These are phyloP conservation scores for Hemichromis elongatus DNA, from an alignment of 2,113 vertebrate species.

Conservation along the genomic window DNA sequence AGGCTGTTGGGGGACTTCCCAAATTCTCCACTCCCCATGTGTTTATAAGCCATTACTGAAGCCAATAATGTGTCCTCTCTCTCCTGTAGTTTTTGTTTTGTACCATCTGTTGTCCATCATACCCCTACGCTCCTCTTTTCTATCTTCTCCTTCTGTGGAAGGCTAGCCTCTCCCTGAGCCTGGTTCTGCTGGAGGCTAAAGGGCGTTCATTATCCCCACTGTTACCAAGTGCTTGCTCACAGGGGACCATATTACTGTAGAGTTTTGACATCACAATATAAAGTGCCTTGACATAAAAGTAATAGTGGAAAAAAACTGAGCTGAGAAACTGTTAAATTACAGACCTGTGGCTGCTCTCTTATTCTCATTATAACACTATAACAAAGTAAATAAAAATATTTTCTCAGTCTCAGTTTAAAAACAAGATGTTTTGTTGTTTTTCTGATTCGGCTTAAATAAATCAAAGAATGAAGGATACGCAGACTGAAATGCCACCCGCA, in stretches of 20 bases:
- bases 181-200: background rate
- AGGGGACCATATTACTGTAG: background rate
- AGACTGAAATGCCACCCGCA: background rate
- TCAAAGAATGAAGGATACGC: background rate
- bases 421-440: background rate
- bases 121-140: background rate
- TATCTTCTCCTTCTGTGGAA: background rate
- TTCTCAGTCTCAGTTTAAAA: background rate
- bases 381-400: background rate
- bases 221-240: background rate
- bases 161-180: background rate
- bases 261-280: background rate
- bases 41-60: background rate
- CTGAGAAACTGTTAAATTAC: background rate
- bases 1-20: background rate
- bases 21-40: background rate
- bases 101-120: background rate
- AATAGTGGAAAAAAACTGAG: background rate
- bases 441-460: background rate
- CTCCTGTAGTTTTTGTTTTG: background rate
- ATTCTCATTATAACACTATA: background rate
- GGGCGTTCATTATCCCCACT: background rate
- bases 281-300: background rate
- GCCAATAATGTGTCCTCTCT: background rate
- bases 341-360: background rate